Base-by-base conservation (phyloP, 1,140 invertebrate genomes). In the Triops cancriformis region DNA sequence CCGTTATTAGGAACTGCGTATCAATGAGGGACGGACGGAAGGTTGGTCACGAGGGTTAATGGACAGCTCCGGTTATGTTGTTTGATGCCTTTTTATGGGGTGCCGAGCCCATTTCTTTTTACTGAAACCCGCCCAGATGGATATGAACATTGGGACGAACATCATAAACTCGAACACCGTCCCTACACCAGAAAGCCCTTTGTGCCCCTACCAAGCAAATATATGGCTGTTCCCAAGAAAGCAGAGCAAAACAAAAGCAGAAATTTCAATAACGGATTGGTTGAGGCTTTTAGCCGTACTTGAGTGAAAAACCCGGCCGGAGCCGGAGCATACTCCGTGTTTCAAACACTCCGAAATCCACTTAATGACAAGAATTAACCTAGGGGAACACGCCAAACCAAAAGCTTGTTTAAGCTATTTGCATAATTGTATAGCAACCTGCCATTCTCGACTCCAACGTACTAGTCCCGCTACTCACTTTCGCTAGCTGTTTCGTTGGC, bases 391-490 rank as follows among this genome's bases (percentile, higher is more conserved):
- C 23, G 51, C 51, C 51, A 64, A 64, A 64, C 14, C 51, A 18
- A 18, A 64, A 64, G 18, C 51, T n/a, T 64, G 51, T 64, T 64
- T 23, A 64, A 64, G 23, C 18, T 23, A 64, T 64, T 64, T 64
- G 51, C 51, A 64, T 64, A 64, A 64, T 64, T 64, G 51, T 64
- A 64, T 64, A 64, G 51, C 51, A 23, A 64, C 51, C 51, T 64
- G n/a, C 51, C 23, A 64, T 64, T 64, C 51, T 64, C 51, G 51
- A 64, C 9, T 64, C 51, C 51, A 64, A 18, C 51, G 31, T 37
- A 37, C 51, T 3, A 18, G 7, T 23, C 51, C 51, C 51, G 23
- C 51, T 23, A 64, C n/a, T 37, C 51, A 64, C 51, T 64, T 64
- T 64, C 51, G 51, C 51, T 64, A n/a, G 31, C 31, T 37, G 2